These are phyloP conservation scores for Volucella zonaria DNA, from an alignment of 2,888 invertebrate species.

Conservation along the genomic window DNA sequence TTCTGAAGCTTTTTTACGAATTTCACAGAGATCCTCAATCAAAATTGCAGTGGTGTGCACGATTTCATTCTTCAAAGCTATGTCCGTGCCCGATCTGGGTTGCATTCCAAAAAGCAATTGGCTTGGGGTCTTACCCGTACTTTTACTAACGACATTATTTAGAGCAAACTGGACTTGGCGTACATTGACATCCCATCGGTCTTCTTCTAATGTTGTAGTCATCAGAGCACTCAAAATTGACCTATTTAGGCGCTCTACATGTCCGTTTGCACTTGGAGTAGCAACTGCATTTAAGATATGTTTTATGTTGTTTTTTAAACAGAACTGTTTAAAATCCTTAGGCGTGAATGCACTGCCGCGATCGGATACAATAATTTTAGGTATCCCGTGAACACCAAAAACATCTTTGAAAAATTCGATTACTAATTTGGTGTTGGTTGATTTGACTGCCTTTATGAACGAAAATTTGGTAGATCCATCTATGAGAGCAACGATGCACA, in stretches of 20 bases:
- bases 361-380: constrained; percentile 78
- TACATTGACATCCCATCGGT: constrained; percentile 70
- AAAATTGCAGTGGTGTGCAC: constrained; percentile 1
- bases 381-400: constrained; percentile 76
- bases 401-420: constrained; percentile 76
- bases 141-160: constrained; percentile 62
- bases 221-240: constrained; percentile 69
- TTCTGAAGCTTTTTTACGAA: constrained; percentile 5
- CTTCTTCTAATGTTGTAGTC: constrained; percentile 65
- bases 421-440: constrained; percentile 76
- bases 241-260: constrained; percentile 75
- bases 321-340: constrained; percentile 77
- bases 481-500: too few species aligned
- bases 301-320: constrained; percentile 64
- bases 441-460: constrained; percentile 62
- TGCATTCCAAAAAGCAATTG: constrained; percentile 64
- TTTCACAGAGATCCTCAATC: constrained; percentile 1
- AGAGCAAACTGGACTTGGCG: constrained; percentile 70
- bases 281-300: constrained; percentile 74
- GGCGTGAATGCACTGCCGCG: constrained; percentile 79
- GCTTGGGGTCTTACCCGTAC: constrained; percentile 58
- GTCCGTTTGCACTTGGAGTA: constrained; percentile 76
- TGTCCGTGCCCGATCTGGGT: constrained; percentile 18
- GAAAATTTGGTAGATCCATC: too few species aligned
- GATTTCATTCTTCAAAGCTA: constrained; percentile 11